phyloP scores from a whole-genome alignment of 2,888 invertebrate genomes.

The Scaptomyza tumidula region DNA sequence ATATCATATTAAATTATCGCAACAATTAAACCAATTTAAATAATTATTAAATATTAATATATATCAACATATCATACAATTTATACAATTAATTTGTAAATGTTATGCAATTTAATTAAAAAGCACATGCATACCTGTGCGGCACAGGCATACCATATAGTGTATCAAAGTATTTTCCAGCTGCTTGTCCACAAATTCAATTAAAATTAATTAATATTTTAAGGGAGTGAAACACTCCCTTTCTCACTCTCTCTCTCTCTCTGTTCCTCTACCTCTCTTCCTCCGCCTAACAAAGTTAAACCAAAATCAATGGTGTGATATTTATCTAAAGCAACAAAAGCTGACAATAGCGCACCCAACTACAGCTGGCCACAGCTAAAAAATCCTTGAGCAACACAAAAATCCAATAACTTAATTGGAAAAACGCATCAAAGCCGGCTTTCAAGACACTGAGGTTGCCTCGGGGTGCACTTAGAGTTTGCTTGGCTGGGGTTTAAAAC shows the following conservation, averaged over 20 bases:
- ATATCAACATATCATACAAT: background rate
- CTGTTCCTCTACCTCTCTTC: background rate
- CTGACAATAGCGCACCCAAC: constrained; percentile 5
- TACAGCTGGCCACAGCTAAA: constrained; percentile 32
- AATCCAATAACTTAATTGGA: constrained; percentile 65
- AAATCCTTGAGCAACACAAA: constrained; percentile 38
- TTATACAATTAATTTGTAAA: background rate
- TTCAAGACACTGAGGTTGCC: constrained; percentile 32
- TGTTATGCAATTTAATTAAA: constrained; percentile 4
- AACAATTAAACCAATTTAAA: no score
- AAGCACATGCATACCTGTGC: no score
- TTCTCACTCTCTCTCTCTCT: constrained; percentile 7
- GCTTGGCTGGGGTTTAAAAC: constrained; percentile 31
- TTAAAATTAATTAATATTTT: no score
- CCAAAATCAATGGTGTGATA: constrained; percentile 48
- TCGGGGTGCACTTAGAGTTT: constrained; percentile 37
- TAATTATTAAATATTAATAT: no score
- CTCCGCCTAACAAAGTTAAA: constrained; percentile 9
- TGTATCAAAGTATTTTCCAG: constrained; percentile 40
- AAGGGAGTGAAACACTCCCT: no score
- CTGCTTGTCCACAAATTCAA: constrained; percentile 56
- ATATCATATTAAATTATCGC: no score
- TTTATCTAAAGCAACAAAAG: constrained; percentile 23
- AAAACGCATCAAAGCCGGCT: constrained; percentile 59
- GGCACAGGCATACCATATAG: no score